Base-by-base conservation (phyloP, 2,888 invertebrate species). In the Caenorhabditis plicata region DNA sequence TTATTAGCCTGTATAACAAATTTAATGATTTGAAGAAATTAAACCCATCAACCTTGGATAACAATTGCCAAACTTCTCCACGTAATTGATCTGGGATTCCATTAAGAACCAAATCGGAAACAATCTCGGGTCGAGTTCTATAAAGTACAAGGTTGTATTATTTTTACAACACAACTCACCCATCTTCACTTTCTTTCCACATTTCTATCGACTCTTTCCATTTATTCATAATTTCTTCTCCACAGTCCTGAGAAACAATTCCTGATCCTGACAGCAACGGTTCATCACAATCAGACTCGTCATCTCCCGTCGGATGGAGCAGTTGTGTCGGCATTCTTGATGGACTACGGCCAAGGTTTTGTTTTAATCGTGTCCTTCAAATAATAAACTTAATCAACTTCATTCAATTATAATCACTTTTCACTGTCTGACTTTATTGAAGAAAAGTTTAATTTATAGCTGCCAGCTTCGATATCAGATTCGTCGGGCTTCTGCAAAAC, bases 231-330 rank as follows among this genome's bases (percentile, higher is more conserved):
- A 93, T 91, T 71, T 90, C 91, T 81, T 91, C 91, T 0, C 91
- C 89, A 80, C 95, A 94, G 78, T 96, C 95, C 82, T 93, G 94
- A 0, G 92, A 92, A 1, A 98, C 96, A 78, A 90, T 88, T 0
- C 98, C 98, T 4, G 94, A 95, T 0, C 98, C 98, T 82, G 94
- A 95, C n/a, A 95, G 85, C 62, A 96, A 84, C 0, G 95, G 95
- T 80, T 96, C 96, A 74, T 85, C 85, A 45, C 82, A 81, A 75
- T 85, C 85, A 77, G 76, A 74, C 40, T 81, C 81, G 53, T 80
- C 80, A 22, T 79, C 80, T 44, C 80, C 77, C 5, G 77, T 77
- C 26, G 80, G 80, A 27, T 81, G 80, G 13, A 81, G 68, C 7
- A 81, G 47, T 33, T 81, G 81, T 5, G 79, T 73, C 15, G 80